Conservation (phyloP, 2,113 vertebrate genomes). For the Callaeas wilsoni region DNA sequence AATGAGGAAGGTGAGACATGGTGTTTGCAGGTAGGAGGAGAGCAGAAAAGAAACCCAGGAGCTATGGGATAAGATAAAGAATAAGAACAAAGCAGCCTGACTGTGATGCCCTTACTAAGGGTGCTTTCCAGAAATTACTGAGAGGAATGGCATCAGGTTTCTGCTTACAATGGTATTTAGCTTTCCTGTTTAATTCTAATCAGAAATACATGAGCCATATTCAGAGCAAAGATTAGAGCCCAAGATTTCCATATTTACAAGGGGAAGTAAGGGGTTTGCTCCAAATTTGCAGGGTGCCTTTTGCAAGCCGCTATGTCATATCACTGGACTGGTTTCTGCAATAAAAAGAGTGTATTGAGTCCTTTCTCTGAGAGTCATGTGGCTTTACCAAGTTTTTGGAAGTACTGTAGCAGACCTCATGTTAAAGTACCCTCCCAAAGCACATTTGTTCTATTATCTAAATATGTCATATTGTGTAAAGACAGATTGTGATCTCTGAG, state of each 20-base stretch:
- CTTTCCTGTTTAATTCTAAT: background rate
- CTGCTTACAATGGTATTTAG: background rate
- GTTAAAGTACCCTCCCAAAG: background rate
- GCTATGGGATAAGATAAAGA: background rate
- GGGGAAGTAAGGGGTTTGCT: background rate
- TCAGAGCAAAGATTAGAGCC: background rate
- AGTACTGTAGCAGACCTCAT: background rate
- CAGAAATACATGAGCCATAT: background rate
- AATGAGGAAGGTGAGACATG: background rate
- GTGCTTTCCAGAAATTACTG: background rate
- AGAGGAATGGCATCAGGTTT: background rate
- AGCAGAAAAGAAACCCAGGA: background rate
- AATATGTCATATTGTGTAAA: background rate
- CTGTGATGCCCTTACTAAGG: background rate
- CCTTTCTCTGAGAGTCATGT: background rate
- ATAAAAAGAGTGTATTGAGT: background rate
- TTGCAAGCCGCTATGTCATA: background rate
- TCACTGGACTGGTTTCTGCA: background rate
- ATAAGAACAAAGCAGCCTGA: background rate
- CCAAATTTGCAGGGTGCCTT: background rate
- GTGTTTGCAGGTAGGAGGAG: background rate
- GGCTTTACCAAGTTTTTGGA: background rate
- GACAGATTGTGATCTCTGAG: background rate
- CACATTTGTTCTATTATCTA: background rate
- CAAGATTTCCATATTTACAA: background rate